A percentile compares a stretch with the other conserved stretches of the same genome.
Evolutionary conservation across 37 sponge, comb jelly and placozoan species (phyloP).

Genomic region (Halichondria panicea): DNA sequence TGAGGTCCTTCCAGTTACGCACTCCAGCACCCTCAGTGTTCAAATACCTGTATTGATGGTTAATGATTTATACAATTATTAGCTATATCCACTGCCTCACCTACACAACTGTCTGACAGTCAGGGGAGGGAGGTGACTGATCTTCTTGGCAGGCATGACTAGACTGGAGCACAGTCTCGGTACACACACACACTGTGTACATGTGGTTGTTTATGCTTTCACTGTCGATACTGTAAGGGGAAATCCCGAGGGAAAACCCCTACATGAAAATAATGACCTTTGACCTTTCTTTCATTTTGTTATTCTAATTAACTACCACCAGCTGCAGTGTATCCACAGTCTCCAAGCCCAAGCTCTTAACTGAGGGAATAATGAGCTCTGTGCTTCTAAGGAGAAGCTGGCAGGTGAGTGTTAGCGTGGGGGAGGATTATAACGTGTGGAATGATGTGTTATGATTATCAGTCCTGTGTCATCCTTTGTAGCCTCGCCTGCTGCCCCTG

Average conservation of each 20-base stretch:
- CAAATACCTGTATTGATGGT: no score
- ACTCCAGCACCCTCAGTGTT: constrained; percentile 8
- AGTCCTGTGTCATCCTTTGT: not conserved
- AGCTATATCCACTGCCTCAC: no score
- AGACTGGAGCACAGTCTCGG: not conserved
- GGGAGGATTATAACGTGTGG: not conserved
- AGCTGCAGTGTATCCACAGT: no score
- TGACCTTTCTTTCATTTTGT: no score
- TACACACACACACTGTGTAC: no score
- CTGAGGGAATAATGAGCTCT: not conserved
- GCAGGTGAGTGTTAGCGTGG: not conserved
- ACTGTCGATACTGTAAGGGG: no score
- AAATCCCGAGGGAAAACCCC: no score
- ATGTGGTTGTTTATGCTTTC: no score
- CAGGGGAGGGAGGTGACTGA: constrained; percentile 1
- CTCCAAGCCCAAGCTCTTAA: not conserved
- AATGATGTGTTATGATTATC: not conserved
- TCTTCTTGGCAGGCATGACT: not conserved
- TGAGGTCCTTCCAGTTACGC: constrained; percentile 8
- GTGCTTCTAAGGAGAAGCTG: not conserved
- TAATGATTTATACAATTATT: no score
- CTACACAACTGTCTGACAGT: not conserved
- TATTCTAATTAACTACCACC: no score
- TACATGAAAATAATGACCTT: no score
- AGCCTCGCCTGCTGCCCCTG: no score